Evolutionary conservation across 2,113 vertebrate species (phyloP).

Genomic region (Lamprologus sp.): DNA sequence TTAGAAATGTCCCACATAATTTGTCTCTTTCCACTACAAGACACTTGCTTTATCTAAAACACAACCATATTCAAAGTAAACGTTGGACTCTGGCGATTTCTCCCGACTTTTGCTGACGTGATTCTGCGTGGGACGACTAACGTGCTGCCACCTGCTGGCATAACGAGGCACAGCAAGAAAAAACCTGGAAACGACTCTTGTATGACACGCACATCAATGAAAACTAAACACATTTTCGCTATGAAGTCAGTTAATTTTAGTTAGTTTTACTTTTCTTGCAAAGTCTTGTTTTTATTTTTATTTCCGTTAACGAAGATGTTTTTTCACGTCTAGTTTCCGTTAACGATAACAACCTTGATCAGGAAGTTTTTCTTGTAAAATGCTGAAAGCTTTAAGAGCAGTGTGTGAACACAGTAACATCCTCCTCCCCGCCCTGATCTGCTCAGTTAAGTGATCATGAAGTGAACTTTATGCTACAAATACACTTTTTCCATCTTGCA

Average conservation of each 20-base stretch:
- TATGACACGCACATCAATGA: fast-evolving
- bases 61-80: fast-evolving
- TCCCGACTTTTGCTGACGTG: not conserved
- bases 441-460: conserved; percentile 53
- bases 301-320: not conserved
- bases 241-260: fast-evolving
- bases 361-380: not conserved
- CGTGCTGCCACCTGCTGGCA: not conserved
- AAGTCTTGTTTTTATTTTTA: not conserved
- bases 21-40: not conserved
- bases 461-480: conserved; percentile 58
- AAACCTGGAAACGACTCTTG: not conserved
- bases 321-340: not conserved
- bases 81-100: fast-evolving
- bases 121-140: not conserved
- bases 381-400: not conserved
- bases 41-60: not conserved
- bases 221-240: not conserved
- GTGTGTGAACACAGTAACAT: not conserved
- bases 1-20: fast-evolving
- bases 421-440: not conserved
- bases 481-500: conserved; percentile 59
- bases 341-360: not conserved
- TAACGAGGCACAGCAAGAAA: fast-evolving
- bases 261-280: not conserved